phyloP scores from a whole-genome alignment of 2,888 invertebrate species.

The Nyleta sp. region DNA sequence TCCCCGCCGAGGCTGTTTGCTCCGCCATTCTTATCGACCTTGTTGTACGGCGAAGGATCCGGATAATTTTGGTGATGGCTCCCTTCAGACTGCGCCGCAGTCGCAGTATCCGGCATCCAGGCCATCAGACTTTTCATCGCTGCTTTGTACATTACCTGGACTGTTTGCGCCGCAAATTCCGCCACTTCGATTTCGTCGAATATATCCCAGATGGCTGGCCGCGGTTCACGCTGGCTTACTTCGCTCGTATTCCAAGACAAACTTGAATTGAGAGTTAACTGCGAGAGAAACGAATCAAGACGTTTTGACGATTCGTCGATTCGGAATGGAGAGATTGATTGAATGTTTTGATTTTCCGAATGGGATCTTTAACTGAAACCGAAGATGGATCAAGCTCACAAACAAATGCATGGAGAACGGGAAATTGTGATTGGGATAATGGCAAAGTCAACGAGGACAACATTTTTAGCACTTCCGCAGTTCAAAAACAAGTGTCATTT shows the following conservation, averaged over 20 bases:
- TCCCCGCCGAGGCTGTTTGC: slow-evolving; percentile 81
- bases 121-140: slow-evolving; percentile 85
- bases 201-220: slow-evolving; percentile 86
- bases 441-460: too few relatives aligned
- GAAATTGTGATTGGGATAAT: too few relatives aligned
- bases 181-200: slow-evolving; percentile 86
- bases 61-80: slow-evolving; percentile 86
- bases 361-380: slow-evolving; percentile 7
- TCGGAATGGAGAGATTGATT: slow-evolving; percentile 9
- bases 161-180: slow-evolving; percentile 84
- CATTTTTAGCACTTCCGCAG: too few relatives aligned
- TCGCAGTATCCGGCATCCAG: slow-evolving; percentile 86
- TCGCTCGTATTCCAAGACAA: slow-evolving; percentile 16
- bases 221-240: slow-evolving; percentile 13
- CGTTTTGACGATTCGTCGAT: slow-evolving; percentile 6
- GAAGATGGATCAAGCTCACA: too few relatives aligned
- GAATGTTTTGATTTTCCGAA: not conserved
- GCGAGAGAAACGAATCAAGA: slow-evolving; percentile 35
- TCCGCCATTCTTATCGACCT: slow-evolving; percentile 85
- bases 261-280: slow-evolving; percentile 50
- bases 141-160: slow-evolving; percentile 79
- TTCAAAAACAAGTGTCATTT: too few relatives aligned
- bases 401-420: too few relatives aligned
- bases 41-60: slow-evolving; percentile 86
- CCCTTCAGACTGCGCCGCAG: slow-evolving; percentile 87